Conservation (phyloP, 1,140 invertebrate genomes). For the Cotesia typhae region DNA sequence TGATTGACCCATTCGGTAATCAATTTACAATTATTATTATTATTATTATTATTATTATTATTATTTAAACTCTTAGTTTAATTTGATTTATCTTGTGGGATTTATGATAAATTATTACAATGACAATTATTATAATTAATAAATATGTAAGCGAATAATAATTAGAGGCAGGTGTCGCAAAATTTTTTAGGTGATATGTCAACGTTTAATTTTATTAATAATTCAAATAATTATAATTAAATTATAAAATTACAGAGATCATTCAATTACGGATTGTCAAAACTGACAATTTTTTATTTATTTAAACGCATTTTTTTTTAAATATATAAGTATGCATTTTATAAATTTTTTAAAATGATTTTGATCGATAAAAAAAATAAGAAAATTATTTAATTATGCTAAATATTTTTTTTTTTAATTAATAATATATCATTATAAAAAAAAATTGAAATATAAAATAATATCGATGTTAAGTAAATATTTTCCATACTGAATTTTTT, state of each 20-base stretch:
- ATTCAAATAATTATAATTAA: conserved; percentile 59
- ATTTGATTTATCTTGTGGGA: neutral
- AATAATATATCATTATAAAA: conserved; percentile 25
- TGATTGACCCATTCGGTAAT: conserved; percentile 6
- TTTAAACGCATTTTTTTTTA: conserved; percentile 40
- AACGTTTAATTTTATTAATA: conserved; percentile 52
- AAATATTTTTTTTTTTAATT: neutral
- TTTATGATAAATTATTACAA: too few species aligned
- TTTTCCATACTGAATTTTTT: conserved; percentile 23
- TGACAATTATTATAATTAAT: neutral
- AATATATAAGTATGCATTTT: conserved; percentile 41
- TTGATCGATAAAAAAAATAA: neutral
- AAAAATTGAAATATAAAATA: conserved; percentile 24
- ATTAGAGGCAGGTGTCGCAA: conserved; percentile 53
- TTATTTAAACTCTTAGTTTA: conserved; percentile 12
- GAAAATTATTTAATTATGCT: neutral
- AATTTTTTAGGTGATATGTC: conserved; percentile 55
- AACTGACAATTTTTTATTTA: conserved; percentile 51
- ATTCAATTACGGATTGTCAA: conserved; percentile 58
- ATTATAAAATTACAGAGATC: conserved; percentile 67
- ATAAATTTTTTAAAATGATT: conserved; percentile 1
- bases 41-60: conserved; percentile 33
- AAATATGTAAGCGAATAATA: conserved; percentile 16
- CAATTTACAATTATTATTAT: conserved; percentile 27
- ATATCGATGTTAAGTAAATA: conserved; percentile 40